phyloP scores from a whole-genome alignment of 1,140 invertebrate genomes.

The Eumaeus atala region DNA sequence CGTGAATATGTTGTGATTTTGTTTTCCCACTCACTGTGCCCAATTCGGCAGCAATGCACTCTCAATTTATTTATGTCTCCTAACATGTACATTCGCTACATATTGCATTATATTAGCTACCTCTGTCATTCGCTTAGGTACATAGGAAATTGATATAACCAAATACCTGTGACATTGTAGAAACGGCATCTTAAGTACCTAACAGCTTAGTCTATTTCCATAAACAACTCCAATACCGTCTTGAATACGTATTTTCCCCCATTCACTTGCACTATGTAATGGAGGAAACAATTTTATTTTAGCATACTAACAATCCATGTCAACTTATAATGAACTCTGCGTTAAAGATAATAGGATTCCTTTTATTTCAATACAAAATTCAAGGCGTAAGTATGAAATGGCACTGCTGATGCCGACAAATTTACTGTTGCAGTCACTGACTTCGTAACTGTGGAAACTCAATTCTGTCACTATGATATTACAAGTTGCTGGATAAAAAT shows the following conservation, averaged over 20 bases:
- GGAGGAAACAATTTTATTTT: conserved; percentile 16
- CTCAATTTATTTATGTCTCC: too few relatives aligned
- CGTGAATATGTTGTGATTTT: too few relatives aligned
- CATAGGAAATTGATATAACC: background rate
- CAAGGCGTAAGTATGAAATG: background rate
- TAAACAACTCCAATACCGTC: conserved; percentile 31
- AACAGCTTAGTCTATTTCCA: conserved; percentile 24
- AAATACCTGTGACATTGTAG: conserved; percentile 2
- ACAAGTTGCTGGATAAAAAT: background rate
- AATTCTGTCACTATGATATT: background rate
- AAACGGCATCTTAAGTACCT: background rate
- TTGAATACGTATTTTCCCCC: conserved; percentile 38
- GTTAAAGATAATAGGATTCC: background rate
- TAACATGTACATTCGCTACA: too few relatives aligned
- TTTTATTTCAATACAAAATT: background rate
- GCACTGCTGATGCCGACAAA: conserved; percentile 1
- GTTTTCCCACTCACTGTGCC: too few relatives aligned
- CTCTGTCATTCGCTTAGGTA: too few relatives aligned
- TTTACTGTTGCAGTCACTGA: conserved; percentile 1
- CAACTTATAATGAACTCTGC: conserved; percentile 12
- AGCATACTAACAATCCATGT: background rate
- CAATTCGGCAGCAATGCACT: too few relatives aligned
- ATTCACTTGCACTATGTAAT: conserved; percentile 31
- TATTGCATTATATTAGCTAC: too few relatives aligned
- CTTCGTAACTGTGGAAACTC: background rate